phyloP scores from a whole-genome alignment of 2,113 vertebrate genomes.

The Centropristis striata region DNA sequence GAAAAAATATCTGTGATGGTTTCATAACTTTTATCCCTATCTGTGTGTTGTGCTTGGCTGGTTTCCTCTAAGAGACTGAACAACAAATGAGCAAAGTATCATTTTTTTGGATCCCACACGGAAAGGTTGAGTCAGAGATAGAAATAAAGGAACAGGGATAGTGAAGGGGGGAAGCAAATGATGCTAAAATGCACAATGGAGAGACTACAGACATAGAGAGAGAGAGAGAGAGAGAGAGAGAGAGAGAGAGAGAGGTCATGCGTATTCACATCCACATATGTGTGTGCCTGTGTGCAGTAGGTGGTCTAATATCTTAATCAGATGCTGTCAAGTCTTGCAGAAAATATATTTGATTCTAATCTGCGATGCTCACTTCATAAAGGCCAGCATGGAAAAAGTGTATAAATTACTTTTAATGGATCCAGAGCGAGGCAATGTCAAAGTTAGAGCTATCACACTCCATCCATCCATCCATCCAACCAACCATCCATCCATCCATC shows the following conservation, averaged over 20 bases:
- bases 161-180: neutral
- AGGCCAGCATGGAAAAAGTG: neutral
- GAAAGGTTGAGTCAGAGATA: slow-evolving; percentile 55
- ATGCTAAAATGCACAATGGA: neutral
- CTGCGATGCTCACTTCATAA: slow-evolving; percentile 18
- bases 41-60: slow-evolving; percentile 33
- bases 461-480: too few relatives aligned
- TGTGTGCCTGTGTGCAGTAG: neutral
- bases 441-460: slow-evolving; percentile 18
- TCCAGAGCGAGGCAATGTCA: too few relatives aligned
- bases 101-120: slow-evolving; percentile 38
- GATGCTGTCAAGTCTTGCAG: slow-evolving; percentile 8
- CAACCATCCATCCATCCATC: too few relatives aligned
- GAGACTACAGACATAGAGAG: too few relatives aligned
- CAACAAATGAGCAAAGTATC: slow-evolving; percentile 31
- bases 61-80: slow-evolving; percentile 28
- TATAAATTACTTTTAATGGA: slow-evolving; percentile 55
- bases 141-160: slow-evolving; percentile 6
- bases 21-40: slow-evolving; percentile 29
- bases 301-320: slow-evolving; percentile 3
- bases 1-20: neutral
- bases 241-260: neutral
- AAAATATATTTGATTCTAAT: slow-evolving; percentile 18
- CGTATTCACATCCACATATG: neutral
- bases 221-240: neutral